Evolutionary conservation across 2,888 invertebrate species (phyloP), one percentile per base, ranked within the genome.

Genomic region (Ichneumon xanthorius): DNA sequence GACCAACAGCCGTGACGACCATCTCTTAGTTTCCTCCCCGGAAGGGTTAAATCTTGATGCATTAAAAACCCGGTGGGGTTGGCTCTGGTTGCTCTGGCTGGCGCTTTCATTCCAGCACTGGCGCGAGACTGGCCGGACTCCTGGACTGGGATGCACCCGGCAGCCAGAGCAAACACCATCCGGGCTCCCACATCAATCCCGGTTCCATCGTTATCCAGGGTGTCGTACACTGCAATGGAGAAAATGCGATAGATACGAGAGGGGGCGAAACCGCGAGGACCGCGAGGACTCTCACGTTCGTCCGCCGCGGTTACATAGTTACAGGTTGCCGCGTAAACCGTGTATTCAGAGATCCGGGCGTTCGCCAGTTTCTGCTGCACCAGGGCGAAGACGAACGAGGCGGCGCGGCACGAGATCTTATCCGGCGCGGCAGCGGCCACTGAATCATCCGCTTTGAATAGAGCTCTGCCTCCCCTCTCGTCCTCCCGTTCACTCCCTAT

Each of bases 401-500:
- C 91, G 90, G 91, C 90, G 90, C 88, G 90, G 89, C 89, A 89
- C 90, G 91, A 93, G 93, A 93, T 94, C 92, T 94, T 94, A 94
- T 94, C 94, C 92, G 87, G 79, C 84, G 90, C 90, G 89, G 91
- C 93, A 92, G 91, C 92, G 92, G 90, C 92, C 92, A 92, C 93
- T 94, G 94, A 93, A 94, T 94, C 94, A 94, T 94, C 92, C 92
- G 89, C 92, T 93, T 93, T 93, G 94, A 93, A 94, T 93, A 93
- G 93, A 91, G 89, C 89, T 86, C 89, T 88, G 90, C 90, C 90
- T 90, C 91, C 90, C 91, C 92, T 92, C 30, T 90, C 78, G 81
- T 87, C 87, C 90, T 90, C 89, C 89, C 88, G 89, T 89, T 82
- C 87, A 89, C 89, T 89, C 89, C 89, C 89, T 90, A 88, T 88